Conservation (phyloP, 30 jellyfish, hydroid and myxozoan species). For the Nemopilema nomurai region DNA sequence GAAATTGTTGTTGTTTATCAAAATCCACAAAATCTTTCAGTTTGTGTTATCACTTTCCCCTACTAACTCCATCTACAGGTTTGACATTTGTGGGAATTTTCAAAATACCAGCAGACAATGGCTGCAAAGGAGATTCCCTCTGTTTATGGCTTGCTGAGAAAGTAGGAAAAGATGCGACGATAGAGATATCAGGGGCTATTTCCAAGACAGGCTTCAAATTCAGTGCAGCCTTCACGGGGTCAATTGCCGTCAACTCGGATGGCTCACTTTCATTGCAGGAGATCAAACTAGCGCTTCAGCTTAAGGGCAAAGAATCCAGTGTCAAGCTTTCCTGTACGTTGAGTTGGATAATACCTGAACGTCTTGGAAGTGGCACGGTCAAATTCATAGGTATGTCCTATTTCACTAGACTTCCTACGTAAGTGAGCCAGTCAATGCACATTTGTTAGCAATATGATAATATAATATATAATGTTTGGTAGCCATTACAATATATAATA, state of each 20-base stretch:
- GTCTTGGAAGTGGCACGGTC: conserved; percentile 35
- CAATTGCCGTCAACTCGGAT: conserved; percentile 23
- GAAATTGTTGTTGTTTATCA: too few species aligned
- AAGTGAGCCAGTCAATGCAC: too few species aligned
- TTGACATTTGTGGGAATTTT: conserved; percentile 40
- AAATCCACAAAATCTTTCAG: too few species aligned
- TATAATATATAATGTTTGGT: too few species aligned
- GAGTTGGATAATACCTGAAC: conserved; percentile 17
- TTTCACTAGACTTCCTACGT: too few species aligned
- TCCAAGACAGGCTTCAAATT: conserved; percentile 22
- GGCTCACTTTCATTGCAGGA: conserved; percentile 32
- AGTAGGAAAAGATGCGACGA: conserved; percentile 53
- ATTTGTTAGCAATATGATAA: too few species aligned
- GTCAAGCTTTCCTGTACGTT: conserved; percentile 39
- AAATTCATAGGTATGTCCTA: conserved; percentile 30
- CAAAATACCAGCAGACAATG: conserved; percentile 54
- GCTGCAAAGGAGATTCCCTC: conserved; percentile 63
- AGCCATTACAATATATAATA: too few species aligned
- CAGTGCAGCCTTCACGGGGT: conserved; percentile 47
- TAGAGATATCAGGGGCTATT: conserved; percentile 50
- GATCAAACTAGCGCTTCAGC: conserved; percentile 16
- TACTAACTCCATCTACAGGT: conserved; percentile 14
- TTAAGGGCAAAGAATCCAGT: conserved; percentile 49
- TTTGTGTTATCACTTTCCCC: too few species aligned
- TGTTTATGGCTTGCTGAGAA: conserved; percentile 59